These are phyloP conservation scores for Caenorhabditis macrosperma DNA, from an alignment of 2,888 invertebrate genomes.

Conservation along the genomic window DNA sequence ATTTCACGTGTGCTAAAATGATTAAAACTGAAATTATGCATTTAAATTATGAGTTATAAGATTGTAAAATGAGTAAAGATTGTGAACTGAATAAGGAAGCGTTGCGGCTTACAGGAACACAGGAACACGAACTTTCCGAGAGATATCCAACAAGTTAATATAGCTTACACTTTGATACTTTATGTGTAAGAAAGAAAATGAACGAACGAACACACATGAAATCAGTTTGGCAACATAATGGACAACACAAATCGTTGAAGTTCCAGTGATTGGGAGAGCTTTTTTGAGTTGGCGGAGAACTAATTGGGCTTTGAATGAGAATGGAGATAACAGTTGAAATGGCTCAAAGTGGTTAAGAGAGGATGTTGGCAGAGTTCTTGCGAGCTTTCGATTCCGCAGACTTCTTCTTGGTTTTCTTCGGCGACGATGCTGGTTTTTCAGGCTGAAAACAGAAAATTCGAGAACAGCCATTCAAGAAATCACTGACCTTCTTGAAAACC, in stretches of 20 bases:
- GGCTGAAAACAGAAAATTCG: slow-evolving; percentile 35
- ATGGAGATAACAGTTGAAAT: not conserved
- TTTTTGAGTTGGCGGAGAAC: not conserved
- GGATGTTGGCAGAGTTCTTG: slow-evolving; percentile 53
- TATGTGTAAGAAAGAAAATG: not conserved
- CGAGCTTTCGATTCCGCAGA: slow-evolving; percentile 72
- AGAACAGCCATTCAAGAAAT: not conserved
- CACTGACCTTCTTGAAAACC: slow-evolving; percentile 58
- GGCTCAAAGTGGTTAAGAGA: slow-evolving; percentile 16
- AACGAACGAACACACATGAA: slow-evolving; percentile 15
- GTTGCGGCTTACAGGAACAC: too few species aligned
- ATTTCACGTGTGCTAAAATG: too few species aligned
- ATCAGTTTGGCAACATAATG: slow-evolving; percentile 49
- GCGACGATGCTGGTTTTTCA: slow-evolving; percentile 63
- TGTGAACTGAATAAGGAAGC: too few species aligned
- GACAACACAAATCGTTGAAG: slow-evolving; percentile 21
- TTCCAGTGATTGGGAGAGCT: slow-evolving; percentile 4
- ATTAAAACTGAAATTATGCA: too few species aligned
- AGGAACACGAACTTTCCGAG: too few species aligned
- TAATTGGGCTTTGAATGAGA: not conserved
- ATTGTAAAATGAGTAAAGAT: too few species aligned
- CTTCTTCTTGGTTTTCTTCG: slow-evolving; percentile 74
- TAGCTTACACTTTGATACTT: too few species aligned
- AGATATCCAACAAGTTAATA: too few species aligned
- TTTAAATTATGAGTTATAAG: too few species aligned